Conservation (phyloP, 2,888 invertebrate species). For the Noctuana brunneofusca region DNA sequence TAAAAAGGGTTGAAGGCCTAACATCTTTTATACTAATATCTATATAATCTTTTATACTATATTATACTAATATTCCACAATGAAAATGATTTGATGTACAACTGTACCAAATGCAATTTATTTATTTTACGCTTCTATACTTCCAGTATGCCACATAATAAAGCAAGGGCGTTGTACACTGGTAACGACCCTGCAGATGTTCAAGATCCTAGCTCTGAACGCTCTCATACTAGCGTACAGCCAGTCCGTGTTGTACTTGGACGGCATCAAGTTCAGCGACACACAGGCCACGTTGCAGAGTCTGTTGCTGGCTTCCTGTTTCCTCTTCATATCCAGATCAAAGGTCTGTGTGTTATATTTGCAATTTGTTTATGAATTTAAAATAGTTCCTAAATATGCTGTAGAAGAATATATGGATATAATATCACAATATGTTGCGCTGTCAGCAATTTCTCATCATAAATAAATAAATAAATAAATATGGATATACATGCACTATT, state of each 20-base stretch:
- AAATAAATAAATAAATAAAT: too few species aligned
- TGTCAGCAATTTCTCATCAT: too few species aligned
- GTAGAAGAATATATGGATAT: too few species aligned
- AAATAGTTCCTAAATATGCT: not conserved
- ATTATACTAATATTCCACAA: too few species aligned
- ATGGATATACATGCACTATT: too few species aligned
- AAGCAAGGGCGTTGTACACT: conserved; percentile 99
- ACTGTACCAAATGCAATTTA: not conserved
- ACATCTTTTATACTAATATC: too few species aligned
- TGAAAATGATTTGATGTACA: too few species aligned
- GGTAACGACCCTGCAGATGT: conserved; percentile 99
- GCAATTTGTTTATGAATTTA: too few species aligned
- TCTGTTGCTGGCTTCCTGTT: conserved; percentile 96
- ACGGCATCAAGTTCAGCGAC: conserved; percentile 98
- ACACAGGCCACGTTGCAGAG: conserved; percentile 99
- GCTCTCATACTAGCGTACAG: conserved; percentile 99
- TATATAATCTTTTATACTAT: too few species aligned
- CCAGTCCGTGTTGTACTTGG: conserved; percentile 98
- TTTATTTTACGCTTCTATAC: conserved; percentile 3
- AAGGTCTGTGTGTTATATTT: conserved; percentile 92
- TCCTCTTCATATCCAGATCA: conserved; percentile 98
- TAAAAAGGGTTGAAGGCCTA: too few species aligned
- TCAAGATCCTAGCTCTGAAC: conserved; percentile 99
- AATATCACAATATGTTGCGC: too few species aligned
- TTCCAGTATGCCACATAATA: conserved; percentile 97